A percentile compares a stretch with the other conserved stretches of the same genome.
Conservation (phyloP, 2,888 invertebrate genomes). For the Philereme vetulata region DNA sequence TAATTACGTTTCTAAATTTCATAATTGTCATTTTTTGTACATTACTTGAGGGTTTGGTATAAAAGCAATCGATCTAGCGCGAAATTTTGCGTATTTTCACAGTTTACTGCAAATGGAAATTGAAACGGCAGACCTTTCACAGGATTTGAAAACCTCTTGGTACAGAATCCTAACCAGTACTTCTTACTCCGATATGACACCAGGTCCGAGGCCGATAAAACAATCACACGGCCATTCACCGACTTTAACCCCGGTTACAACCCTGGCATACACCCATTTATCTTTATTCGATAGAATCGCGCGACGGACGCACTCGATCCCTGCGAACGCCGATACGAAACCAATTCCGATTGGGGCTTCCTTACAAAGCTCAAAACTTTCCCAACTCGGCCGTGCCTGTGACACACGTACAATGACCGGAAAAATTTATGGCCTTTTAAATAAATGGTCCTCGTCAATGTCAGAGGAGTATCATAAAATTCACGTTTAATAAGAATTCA, state of each 20-base stretch:
- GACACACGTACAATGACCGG: constrained; percentile 60
- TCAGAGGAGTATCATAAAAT: constrained; percentile 28
- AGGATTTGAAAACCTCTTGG: constrained; percentile 11
- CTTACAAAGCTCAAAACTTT: constrained; percentile 47
- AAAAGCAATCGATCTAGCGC: not conserved
- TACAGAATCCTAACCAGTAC: constrained; percentile 8
- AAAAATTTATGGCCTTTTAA: constrained; percentile 59
- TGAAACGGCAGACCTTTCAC: not conserved
- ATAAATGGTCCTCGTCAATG: constrained; percentile 52
- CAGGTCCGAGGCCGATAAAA: constrained; percentile 18
- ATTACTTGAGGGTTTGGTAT: not conserved
- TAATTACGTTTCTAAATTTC: no score
- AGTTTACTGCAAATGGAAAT: not conserved
- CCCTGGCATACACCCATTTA: constrained; percentile 64
- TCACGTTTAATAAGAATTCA: constrained; percentile 1
- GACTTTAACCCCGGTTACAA: constrained; percentile 23
- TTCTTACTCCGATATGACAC: not conserved
- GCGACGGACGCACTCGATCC: constrained; percentile 63
- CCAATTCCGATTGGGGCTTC: constrained; percentile 54
- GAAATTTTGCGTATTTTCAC: not conserved
- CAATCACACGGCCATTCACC: constrained; percentile 18
- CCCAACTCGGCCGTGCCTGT: constrained; percentile 50
- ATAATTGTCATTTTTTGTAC: no score
- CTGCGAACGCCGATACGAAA: constrained; percentile 49
- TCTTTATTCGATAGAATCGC: constrained; percentile 76